Conservation (phyloP, 1,140 invertebrate genomes). For the Ceratoteleas bidentatus region DNA sequence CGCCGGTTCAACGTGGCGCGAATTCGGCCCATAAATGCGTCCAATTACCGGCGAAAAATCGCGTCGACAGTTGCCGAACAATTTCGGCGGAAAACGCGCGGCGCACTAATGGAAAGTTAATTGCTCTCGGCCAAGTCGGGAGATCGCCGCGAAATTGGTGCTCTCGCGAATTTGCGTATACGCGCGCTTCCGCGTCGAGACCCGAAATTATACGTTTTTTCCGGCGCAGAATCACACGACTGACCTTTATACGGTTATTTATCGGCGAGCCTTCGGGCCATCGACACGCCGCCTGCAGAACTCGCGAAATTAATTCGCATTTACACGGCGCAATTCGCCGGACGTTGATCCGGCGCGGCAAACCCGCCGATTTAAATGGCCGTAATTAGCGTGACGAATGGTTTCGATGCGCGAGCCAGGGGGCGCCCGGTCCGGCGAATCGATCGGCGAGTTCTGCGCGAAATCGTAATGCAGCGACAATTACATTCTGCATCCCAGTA, state of each 20-base stretch:
- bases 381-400: constrained; percentile 53
- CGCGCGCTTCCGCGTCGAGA: neutral
- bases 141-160: too few relatives aligned
- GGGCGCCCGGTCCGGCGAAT: constrained; percentile 9
- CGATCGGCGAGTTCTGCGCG: too few relatives aligned
- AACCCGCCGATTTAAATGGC: constrained; percentile 51
- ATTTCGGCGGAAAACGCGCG: too few relatives aligned
- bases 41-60: too few relatives aligned
- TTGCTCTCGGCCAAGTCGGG: too few relatives aligned
- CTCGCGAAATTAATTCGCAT: constrained; percentile 43
- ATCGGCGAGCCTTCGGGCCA: constrained; percentile 19
- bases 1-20: too few relatives aligned
- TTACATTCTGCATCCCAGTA: too few relatives aligned
- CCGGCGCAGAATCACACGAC: constrained; percentile 6
- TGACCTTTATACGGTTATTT: constrained; percentile 35
- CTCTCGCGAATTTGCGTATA: neutral
- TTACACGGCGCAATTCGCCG: constrained; percentile 35
- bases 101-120: too few relatives aligned
- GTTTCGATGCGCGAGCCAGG: constrained; percentile 30
- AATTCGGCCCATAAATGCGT: too few relatives aligned
- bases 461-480: too few relatives aligned
- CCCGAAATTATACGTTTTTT: constrained; percentile 5
- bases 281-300: constrained; percentile 39
- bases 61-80: too few relatives aligned
- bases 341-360: constrained; percentile 10